phyloP scores from a whole-genome alignment of 64 coral and sea anemone species.

The Trachythela sp. region DNA sequence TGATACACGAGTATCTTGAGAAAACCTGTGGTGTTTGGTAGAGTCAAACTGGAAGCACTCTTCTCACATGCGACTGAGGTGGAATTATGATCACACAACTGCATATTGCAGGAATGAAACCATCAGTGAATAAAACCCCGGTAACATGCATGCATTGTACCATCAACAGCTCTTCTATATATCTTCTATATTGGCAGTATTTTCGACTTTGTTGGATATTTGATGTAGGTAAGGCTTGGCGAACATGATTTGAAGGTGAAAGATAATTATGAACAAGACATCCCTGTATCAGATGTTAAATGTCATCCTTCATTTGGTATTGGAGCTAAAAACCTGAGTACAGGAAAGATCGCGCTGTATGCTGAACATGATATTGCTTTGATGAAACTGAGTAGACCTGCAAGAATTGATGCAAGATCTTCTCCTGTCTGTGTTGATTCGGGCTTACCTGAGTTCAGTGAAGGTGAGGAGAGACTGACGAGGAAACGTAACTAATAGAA shows the following conservation, averaged over 20 bases:
- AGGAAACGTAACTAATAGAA: no score
- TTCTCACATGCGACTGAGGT: no score
- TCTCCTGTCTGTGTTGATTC: slow-evolving; percentile 59
- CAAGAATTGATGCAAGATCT: slow-evolving; percentile 40
- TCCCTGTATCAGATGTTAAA: slow-evolving; percentile 50
- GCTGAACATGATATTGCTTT: slow-evolving; percentile 70
- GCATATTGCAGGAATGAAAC: no score
- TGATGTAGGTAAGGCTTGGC: slow-evolving; percentile 62
- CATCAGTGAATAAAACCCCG: no score
- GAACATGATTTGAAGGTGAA: slow-evolving; percentile 60
- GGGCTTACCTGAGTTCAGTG: slow-evolving; percentile 29
- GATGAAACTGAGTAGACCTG: slow-evolving; percentile 54
- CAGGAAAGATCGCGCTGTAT: slow-evolving; percentile 41
- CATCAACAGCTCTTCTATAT: no score
- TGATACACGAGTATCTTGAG: no score
- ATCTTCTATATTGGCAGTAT: no score
- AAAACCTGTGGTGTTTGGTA: no score
- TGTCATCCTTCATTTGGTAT: slow-evolving; percentile 78
- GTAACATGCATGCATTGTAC: no score
- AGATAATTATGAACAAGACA: slow-evolving; percentile 59
- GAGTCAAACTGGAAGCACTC: no score
- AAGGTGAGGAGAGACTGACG: slow-evolving; percentile 53
- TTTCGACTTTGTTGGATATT: no score
- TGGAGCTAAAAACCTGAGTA: slow-evolving; percentile 43
- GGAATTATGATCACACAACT: no score